phyloP scores from a whole-genome alignment of 2,888 invertebrate genomes.

The Chrysomela aeneicollis region DNA sequence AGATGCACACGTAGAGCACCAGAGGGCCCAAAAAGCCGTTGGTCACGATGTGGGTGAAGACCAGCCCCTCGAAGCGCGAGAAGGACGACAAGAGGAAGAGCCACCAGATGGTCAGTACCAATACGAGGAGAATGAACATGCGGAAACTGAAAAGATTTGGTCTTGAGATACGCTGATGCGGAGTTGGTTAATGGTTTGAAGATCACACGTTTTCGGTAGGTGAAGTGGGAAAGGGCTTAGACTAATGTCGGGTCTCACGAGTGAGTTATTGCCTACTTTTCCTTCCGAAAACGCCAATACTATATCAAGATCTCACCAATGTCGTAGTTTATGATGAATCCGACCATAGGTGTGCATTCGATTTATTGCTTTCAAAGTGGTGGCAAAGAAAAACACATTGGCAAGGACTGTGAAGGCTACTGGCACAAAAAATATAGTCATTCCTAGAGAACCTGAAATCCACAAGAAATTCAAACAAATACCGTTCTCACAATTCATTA shows the following conservation, averaged over 20 bases:
- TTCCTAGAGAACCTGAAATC: slow-evolving; percentile 77
- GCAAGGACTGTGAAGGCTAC: slow-evolving; percentile 81
- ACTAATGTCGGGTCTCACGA: no score
- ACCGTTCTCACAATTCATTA: no score
- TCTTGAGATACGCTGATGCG: no score
- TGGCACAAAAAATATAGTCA: slow-evolving; percentile 84
- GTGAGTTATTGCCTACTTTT: no score
- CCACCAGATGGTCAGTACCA: slow-evolving; percentile 81
- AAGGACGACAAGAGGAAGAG: slow-evolving; percentile 79
- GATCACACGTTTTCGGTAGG: no score
- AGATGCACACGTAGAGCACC: slow-evolving; percentile 78
- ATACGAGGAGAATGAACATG: slow-evolving; percentile 77
- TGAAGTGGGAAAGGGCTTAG: no score
- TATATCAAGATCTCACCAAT: slow-evolving; percentile 67
- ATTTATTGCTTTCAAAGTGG: slow-evolving; percentile 80
- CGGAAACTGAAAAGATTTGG: slow-evolving; percentile 72
- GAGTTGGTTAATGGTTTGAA: no score
- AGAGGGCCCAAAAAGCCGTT: slow-evolving; percentile 80
- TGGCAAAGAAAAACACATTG: slow-evolving; percentile 81
- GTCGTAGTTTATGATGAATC: slow-evolving; percentile 86
- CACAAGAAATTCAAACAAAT: no score
- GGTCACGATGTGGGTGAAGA: slow-evolving; percentile 78
- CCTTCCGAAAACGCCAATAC: no score
- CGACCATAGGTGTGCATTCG: slow-evolving; percentile 84
- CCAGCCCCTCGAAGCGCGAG: slow-evolving; percentile 74